Base-by-base conservation (phyloP, 1,140 invertebrate species). In the Temnothorax curvispinosus region DNA sequence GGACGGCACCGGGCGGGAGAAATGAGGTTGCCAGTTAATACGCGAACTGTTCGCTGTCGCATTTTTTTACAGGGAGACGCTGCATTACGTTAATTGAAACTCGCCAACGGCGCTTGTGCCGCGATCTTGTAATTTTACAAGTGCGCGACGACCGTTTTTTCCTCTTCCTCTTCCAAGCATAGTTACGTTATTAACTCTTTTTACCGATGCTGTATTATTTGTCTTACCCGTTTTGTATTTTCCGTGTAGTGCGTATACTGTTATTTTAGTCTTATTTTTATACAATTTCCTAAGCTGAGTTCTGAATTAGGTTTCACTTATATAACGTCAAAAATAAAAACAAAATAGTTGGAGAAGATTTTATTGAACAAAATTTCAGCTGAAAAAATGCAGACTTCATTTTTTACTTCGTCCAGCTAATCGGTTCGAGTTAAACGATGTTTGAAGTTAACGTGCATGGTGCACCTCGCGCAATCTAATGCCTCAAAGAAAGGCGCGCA, bases 11-110 rank as follows among this genome's bases (percentile, higher is more conserved):
- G 64, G 27, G 18, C 15, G 41, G n/a, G 13, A n/a, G 54, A 44
- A 41, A 72, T 13, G 52, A 32, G 13, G 54, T 27, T 87, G 81
- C 86, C 72, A 81, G 86, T 88, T 88, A 60, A 81, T 62, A 90
- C 74, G 62, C 56, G 78, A 76, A 90, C 80, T 80, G 74, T 13
- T 21, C 54, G 69, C 32, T 60, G 69, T 75, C 69, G 69, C 4
- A 41, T 75, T 56, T 85, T 89, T 90, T 81, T 64, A 64, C 77
- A 35, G 44, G 11, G 11, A 69, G 21, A 82, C 71, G 65, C 60
- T 69, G 65, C 85, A 62, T 82, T 86, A 72, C 58, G 50, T 85
- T 85, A 85, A 85, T 85, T 85, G 82, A 65, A 85, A 85, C 58
- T 85, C 52, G 27, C 75, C 74, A 65, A 65, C 80, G 65, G 35